A percentile compares a stretch with the other conserved stretches of the same genome.
Evolutionary conservation across 2,797 vertebrate species (phyloP).

Genomic region (Pseudomugil gertrudae): DNA sequence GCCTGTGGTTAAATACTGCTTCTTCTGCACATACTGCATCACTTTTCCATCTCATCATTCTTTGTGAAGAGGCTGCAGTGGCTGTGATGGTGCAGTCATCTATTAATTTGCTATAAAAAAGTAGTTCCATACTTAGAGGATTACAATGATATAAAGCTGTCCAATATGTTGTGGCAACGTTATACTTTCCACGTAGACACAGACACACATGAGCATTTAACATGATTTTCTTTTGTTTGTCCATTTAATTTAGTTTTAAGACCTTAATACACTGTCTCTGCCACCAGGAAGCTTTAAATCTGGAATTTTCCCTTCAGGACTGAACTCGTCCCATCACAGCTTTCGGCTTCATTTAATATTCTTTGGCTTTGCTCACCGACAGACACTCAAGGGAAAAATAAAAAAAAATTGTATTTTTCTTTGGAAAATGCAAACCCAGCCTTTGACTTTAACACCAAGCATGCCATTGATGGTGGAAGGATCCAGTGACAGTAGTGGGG

Average conservation of each 20-base stretch:
- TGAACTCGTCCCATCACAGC: conserved; percentile 16
- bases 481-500: conserved; percentile 50
- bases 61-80: conserved; percentile 8
- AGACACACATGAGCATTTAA: conserved; percentile 13
- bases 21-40: conserved; percentile 14
- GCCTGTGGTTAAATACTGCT: conserved; percentile 36
- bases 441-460: conserved; percentile 31
- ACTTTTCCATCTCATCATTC: conserved; percentile 64
- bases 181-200: conserved; percentile 29
- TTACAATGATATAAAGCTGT: conserved; percentile 39
- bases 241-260: conserved; percentile 15
- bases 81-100: conserved; percentile 17
- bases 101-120: conserved; percentile 24
- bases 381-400: conserved; percentile 1
- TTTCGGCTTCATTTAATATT: conserved; percentile 17
- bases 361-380: conserved; percentile 23
- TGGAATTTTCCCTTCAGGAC: conserved; percentile 8
- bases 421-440: conserved; percentile 44
- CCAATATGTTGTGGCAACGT: conserved; percentile 14
- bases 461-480: not conserved
- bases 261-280: conserved; percentile 34
- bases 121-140: not conserved
- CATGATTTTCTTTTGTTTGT: conserved; percentile 18
- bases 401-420: conserved; percentile 36
- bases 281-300: conserved; percentile 11